phyloP scores from a whole-genome alignment of 2,797 vertebrate genomes.

The Paratrypauchen microcephalus region DNA sequence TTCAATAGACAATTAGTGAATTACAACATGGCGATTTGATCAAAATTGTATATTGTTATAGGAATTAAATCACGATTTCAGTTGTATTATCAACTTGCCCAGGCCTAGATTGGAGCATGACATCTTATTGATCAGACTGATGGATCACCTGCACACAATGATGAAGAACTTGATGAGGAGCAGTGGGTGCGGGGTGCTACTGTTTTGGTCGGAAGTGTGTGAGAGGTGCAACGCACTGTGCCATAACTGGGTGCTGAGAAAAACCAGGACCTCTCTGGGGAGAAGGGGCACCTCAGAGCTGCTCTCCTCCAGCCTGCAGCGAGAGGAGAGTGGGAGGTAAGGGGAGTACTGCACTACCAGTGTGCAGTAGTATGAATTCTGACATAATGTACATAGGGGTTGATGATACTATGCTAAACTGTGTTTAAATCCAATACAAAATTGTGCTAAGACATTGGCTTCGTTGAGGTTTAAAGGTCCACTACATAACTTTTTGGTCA shows the following conservation, averaged over 20 bases:
- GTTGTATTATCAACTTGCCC: no score
- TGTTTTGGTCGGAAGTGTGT: constrained; percentile 39
- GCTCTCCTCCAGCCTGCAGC: constrained; percentile 83
- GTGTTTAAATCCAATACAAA: no score
- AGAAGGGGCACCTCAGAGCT: constrained; percentile 85
- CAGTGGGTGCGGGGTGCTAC: constrained; percentile 79
- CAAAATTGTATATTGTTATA: no score
- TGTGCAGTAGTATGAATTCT: constrained; percentile 24
- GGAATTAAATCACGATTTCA: no score
- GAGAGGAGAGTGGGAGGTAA: constrained; percentile 47
- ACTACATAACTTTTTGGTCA: no score
- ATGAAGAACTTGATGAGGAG: constrained; percentile 93
- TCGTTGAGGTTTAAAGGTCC: no score
- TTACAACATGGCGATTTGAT: no score
- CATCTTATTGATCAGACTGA: neutral
- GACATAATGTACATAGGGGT: constrained; percentile 20
- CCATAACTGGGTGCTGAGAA: constrained; percentile 82
- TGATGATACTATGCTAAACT: no score
- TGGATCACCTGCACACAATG: constrained; percentile 88
- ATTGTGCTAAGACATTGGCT: no score
- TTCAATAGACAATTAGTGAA: no score
- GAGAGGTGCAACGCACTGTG: constrained; percentile 77
- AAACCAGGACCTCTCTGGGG: constrained; percentile 83
- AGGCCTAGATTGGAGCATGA: neutral
- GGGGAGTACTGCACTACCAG: constrained; percentile 25